These are phyloP conservation scores for Heliconius cydno DNA, from an alignment of 2,888 invertebrate species.

Conservation along the genomic window DNA sequence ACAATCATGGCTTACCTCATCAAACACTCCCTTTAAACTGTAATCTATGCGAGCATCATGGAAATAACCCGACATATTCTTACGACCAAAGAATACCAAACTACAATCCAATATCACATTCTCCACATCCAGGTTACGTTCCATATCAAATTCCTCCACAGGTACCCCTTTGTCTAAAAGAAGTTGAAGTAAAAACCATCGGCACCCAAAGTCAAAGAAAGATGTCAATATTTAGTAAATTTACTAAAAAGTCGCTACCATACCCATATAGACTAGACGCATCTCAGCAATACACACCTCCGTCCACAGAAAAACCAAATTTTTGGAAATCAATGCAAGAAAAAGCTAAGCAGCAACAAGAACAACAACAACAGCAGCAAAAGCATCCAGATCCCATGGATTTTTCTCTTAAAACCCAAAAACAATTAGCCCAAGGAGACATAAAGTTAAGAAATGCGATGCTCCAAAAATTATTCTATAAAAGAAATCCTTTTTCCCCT, in stretches of 20 bases:
- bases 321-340: constrained; percentile 64
- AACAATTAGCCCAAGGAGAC: constrained; percentile 64
- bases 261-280: constrained; percentile 40
- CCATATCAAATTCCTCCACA: constrained; percentile 55
- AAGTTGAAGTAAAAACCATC: constrained; percentile 75
- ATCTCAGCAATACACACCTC: constrained; percentile 26
- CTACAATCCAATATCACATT: constrained; percentile 20
- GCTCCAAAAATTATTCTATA: constrained; percentile 70
- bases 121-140: constrained; percentile 44
- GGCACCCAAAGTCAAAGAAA: constrained; percentile 74
- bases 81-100: constrained; percentile 41
- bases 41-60: constrained; percentile 40
- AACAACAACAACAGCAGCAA: background rate
- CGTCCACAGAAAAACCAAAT: constrained; percentile 45
- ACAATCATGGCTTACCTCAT: constrained; percentile 44
- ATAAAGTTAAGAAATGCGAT: constrained; percentile 66
- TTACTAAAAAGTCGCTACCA: constrained; percentile 61
- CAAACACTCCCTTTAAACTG: constrained; percentile 23
- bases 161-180: constrained; percentile 70
- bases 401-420: constrained; percentile 62
- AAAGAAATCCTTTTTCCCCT: constrained; percentile 74
- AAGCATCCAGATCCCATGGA: constrained; percentile 53
- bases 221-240: constrained; percentile 64
- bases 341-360: constrained; percentile 53
- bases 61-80: constrained; percentile 28